phyloP scores from a whole-genome alignment of 2,797 vertebrate species.

The Mus spretus region DNA sequence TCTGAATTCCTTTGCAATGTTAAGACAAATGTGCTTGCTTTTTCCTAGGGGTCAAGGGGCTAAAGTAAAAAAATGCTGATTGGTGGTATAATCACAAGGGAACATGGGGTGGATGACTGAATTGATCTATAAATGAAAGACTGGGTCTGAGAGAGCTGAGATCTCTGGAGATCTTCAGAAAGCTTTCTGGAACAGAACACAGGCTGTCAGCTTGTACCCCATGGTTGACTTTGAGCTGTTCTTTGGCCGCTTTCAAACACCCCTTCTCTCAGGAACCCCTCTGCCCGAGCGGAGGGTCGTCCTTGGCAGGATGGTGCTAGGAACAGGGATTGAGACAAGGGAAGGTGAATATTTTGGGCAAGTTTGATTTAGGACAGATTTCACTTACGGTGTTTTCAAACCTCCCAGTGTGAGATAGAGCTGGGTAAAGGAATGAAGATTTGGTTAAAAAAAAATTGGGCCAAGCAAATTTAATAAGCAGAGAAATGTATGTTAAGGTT shows the following conservation, averaged over 20 bases:
- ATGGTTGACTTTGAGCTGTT: background rate
- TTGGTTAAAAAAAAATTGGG: too few species aligned
- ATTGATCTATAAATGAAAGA: background rate
- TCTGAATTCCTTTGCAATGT: background rate
- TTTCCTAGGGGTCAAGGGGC: background rate
- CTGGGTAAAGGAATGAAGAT: too few species aligned
- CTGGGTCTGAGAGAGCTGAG: background rate
- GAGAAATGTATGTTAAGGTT: too few species aligned
- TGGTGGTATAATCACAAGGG: background rate
- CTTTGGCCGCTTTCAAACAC: background rate
- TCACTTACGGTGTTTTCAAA: too few species aligned
- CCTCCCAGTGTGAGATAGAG: too few species aligned
- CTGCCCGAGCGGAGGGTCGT: background rate
- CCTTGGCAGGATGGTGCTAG: background rate
- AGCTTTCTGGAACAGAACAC: background rate
- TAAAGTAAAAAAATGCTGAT: background rate
- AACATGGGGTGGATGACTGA: background rate
- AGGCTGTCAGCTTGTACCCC: background rate
- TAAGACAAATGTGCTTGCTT: background rate
- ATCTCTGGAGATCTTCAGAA: background rate
- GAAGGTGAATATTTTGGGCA: too few species aligned
- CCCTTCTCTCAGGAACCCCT: background rate
- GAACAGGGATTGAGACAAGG: too few species aligned
- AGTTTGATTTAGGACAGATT: too few species aligned
- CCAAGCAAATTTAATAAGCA: too few species aligned